Percentiles rank a stretch among this genome's conserved stretches.
phyloP scores from a whole-genome alignment of 2,113 vertebrate genomes.

The Myotis yumanensis region DNA sequence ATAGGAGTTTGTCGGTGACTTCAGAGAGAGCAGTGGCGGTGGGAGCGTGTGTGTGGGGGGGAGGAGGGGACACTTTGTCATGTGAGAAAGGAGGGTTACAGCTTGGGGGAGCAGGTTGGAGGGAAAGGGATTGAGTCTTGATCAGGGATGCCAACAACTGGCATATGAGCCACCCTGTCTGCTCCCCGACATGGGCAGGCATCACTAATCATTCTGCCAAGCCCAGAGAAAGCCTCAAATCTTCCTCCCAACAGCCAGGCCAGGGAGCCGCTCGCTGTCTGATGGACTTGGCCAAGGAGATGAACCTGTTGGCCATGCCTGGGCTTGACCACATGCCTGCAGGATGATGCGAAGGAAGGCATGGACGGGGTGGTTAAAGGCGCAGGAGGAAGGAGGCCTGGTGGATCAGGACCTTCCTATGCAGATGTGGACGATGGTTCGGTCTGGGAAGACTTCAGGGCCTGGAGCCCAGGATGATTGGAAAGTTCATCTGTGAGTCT shows the following conservation, averaged over 20 bases:
- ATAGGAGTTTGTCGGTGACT: neutral
- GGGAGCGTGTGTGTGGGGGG: neutral
- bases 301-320: constrained; percentile 8
- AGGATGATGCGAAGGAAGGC: neutral
- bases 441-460: neutral
- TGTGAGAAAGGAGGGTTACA: neutral
- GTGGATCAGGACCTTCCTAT: neutral
- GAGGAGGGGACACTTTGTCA: neutral
- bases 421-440: neutral
- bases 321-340: constrained; percentile 47
- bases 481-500: neutral
- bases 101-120: neutral
- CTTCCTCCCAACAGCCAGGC: neutral
- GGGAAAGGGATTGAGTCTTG: neutral
- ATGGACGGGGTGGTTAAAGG: neutral
- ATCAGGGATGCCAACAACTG: neutral
- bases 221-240: neutral
- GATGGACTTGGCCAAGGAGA: neutral
- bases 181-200: neutral
- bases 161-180: accelerated
- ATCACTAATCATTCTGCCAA: neutral
- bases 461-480: neutral
- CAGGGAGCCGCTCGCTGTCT: neutral
- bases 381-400: neutral
- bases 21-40: neutral